A percentile compares a stretch with the other conserved stretches of the same genome.
These are phyloP conservation scores for Danaus plexippus DNA, from an alignment of 1,140 invertebrate genomes.

Conservation along the genomic window DNA sequence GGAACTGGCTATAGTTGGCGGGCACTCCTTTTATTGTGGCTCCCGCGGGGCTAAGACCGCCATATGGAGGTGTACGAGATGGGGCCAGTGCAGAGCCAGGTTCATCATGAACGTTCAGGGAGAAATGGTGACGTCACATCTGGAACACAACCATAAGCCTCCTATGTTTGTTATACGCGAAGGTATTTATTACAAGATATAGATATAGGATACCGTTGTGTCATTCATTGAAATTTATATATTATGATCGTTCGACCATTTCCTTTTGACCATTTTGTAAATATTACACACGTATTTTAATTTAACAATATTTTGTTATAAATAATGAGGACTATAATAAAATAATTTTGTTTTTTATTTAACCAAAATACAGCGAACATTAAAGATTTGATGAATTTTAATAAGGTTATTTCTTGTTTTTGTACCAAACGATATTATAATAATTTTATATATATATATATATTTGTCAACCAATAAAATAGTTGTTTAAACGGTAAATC, in stretches of 20 bases:
- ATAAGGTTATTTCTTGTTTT: no score
- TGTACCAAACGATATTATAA: no score
- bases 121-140: constrained; percentile 15
- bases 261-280: no score
- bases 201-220: constrained; percentile 8
- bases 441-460: no score
- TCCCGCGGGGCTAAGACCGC: constrained; percentile 20
- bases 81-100: constrained; percentile 32
- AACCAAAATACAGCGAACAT: no score
- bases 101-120: constrained; percentile 29
- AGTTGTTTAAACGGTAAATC: no score
- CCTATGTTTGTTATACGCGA: constrained; percentile 23
- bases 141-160: constrained; percentile 25
- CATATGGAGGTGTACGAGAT: constrained; percentile 39
- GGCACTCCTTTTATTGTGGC: constrained; percentile 35
- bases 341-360: no score
- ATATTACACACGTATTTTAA: no score
- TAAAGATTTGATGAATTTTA: no score
- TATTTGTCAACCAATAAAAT: no score
- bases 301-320: no score
- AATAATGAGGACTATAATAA: no score
- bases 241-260: background rate
- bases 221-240: background rate
- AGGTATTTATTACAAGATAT: constrained; percentile 27
- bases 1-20: constrained; percentile 28